Evolutionary conservation across 1,140 invertebrate genomes (phyloP).

Genomic region (Propsilocerus akamusi): DNA sequence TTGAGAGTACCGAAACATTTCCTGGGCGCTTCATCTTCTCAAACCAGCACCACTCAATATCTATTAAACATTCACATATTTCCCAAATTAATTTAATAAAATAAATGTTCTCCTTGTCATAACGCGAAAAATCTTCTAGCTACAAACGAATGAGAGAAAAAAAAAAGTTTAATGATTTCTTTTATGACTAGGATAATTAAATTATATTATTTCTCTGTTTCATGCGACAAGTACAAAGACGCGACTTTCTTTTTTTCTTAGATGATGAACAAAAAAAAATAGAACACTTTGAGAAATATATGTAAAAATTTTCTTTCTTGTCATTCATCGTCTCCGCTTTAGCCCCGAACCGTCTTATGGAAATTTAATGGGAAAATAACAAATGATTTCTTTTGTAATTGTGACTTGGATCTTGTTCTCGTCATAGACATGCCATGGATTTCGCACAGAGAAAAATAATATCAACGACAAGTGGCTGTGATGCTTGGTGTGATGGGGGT

Average conservation of each 20-base stretch:
- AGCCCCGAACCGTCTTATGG: no score
- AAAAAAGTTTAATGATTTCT: neutral
- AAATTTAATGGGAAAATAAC: neutral
- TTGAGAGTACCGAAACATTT: neutral
- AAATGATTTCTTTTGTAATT: slow-evolving; percentile 1
- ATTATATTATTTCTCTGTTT: no score
- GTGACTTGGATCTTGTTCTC: no score
- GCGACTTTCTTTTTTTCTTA: no score
- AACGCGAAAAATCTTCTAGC: neutral
- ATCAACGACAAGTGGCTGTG: neutral
- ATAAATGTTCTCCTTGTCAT: neutral
- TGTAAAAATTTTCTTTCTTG: neutral
- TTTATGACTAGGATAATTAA: slow-evolving; percentile 3
- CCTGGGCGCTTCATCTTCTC: neutral
- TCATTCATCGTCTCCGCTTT: neutral
- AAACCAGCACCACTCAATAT: no score
- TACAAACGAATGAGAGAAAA: neutral
- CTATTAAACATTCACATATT: neutral
- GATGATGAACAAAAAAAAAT: neutral
- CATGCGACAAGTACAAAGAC: no score
- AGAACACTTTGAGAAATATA: neutral
- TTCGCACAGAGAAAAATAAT: neutral
- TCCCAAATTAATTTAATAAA: neutral
- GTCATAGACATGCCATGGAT: neutral
- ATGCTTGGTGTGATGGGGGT: neutral